These are phyloP conservation scores for Antheraea assamensis DNA, from an alignment of 2,888 invertebrate genomes.

Conservation along the genomic window DNA sequence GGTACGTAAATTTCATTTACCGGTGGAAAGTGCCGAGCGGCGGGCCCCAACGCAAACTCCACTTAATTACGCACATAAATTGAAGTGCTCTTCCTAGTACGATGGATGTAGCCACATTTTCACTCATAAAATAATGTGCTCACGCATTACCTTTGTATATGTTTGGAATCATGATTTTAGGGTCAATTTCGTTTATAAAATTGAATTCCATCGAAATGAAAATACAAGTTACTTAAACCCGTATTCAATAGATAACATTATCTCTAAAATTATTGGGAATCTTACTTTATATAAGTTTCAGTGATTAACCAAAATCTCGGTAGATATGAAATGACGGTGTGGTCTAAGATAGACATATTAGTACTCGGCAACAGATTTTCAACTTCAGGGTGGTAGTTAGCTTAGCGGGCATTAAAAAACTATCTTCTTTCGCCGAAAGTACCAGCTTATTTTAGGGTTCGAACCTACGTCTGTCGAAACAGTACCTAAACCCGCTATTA, in stretches of 20 bases:
- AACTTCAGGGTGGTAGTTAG: too few relatives aligned
- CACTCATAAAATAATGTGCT: slow-evolving; percentile 67
- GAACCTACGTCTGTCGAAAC: too few relatives aligned
- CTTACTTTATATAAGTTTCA: too few relatives aligned
- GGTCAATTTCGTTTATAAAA: not conserved
- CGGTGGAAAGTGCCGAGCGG: slow-evolving; percentile 76
- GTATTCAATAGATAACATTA: not conserved
- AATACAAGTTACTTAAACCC: not conserved
- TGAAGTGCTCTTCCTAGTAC: slow-evolving; percentile 75
- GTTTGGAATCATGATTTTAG: slow-evolving; percentile 12
- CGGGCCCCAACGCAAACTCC: slow-evolving; percentile 74
- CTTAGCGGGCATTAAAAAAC: too few relatives aligned
- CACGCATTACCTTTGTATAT: slow-evolving; percentile 36
- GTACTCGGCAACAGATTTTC: too few relatives aligned
- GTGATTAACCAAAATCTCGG: too few relatives aligned
- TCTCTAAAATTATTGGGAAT: too few relatives aligned
- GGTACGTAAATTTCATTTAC: slow-evolving; percentile 81
- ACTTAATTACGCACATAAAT: slow-evolving; percentile 82
- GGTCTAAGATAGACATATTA: too few relatives aligned
- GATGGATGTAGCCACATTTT: slow-evolving; percentile 72
- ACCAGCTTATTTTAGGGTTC: too few relatives aligned
- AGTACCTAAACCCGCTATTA: too few relatives aligned
- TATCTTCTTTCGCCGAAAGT: too few relatives aligned
- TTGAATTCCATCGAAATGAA: not conserved
- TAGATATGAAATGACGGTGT: too few relatives aligned